Base-by-base conservation (phyloP, 2,888 invertebrate species). In the Hydrotaea diabolus region DNA sequence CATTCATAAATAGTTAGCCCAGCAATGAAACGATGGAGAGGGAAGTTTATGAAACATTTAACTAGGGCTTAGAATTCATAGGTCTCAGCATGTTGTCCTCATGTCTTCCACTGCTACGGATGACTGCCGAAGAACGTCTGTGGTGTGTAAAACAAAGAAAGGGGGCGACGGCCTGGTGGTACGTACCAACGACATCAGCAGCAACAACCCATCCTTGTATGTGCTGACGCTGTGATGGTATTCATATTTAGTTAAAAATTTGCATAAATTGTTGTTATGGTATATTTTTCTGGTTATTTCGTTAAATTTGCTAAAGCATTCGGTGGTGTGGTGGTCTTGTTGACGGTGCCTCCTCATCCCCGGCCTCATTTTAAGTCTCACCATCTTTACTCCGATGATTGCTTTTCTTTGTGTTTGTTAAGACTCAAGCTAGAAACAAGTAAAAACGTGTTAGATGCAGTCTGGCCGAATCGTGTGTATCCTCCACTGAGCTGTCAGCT, bases 1-100 rank as follows among this genome's bases (percentile, higher is more conserved):
- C 31, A 31, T 31, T 4, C 31, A 31, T 2, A 31, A 31, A 13
- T 31, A 59, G 59, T 59, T 26, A n/a, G 49, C 49, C 7, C 15
- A n/a, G n/a, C n/a, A n/a, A 13, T 43, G 43, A 11, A 43, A 43
- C 1, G 43, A 11, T 7, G 43, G 3, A 11, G 43, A 43, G 26
- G 55, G 75, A 53, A 77, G 64, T 64, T 77, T 78, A 72, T 81
- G 64, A 49, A 81, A 81, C 57, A 81, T 78, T 39, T 76, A 66
- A 66, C 53, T 57, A 72, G 11, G 81, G 59, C 26, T 81, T 77
- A 64, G 75, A 84, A 78, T 84, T 77, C 75, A 81, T 76, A 66
- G 57, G 72, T 64, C 57, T 31, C 78, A 76, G 75, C 46, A 64
- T 57, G 72, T 26, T 83, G 75, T 76, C 62, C 31, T 23, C 23